Evolutionary conservation across 2,888 invertebrate species (phyloP).

Genomic region (Dicroscelio sp.): DNA sequence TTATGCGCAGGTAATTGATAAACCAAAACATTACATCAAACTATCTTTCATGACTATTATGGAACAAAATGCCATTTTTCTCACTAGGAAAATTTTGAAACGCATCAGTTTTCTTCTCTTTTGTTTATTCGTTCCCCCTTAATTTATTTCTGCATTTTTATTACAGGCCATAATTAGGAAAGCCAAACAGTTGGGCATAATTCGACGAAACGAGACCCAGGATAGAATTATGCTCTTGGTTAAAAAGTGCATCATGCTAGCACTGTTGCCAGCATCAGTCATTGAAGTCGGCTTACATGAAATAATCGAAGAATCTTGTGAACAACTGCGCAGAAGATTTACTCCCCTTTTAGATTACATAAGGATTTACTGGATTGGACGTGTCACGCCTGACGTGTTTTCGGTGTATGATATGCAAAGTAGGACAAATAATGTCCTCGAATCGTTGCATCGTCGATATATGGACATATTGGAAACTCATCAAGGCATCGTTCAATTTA

Average conservation of each 20-base stretch:
- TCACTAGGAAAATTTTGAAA: no score
- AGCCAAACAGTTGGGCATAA: background rate
- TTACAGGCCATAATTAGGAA: background rate
- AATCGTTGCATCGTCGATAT: background rate
- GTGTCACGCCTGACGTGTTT: background rate
- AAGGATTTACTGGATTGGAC: background rate
- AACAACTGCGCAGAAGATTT: background rate
- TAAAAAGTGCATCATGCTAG: background rate
- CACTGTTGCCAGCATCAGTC: background rate
- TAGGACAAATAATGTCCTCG: background rate
- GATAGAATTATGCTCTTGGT: background rate
- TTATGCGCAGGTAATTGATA: conserved; percentile 1
- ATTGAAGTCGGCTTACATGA: background rate
- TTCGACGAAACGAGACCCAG: background rate
- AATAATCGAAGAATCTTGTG: background rate
- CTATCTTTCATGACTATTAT: background rate
- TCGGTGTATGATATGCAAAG: background rate
- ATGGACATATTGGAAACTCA: background rate
- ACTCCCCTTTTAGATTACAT: background rate
- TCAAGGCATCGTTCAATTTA: background rate
- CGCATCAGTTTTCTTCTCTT: background rate
- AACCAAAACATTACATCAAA: background rate
- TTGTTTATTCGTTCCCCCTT: no score
- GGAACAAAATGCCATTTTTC: no score
- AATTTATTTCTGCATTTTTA: background rate